A percentile compares a stretch with the other conserved stretches of the same genome.
Evolutionary conservation across 1,140 invertebrate genomes (phyloP).

Genomic region (Lepidurus arcticus): DNA sequence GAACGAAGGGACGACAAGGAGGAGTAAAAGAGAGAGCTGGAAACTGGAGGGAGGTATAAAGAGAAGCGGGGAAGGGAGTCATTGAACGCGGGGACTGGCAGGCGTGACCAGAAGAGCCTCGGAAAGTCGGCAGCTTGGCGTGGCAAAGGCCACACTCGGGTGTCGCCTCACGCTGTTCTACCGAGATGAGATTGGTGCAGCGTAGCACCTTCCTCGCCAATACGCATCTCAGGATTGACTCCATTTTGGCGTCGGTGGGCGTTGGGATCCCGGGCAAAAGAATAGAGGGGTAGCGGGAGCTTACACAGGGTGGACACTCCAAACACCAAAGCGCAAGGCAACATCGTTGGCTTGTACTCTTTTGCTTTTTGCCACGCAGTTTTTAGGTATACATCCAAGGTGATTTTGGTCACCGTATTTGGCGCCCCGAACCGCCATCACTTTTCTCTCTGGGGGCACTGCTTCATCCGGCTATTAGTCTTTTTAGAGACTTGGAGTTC

Average conservation of each 20-base stretch:
- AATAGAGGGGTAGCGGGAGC: neutral
- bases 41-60: neutral
- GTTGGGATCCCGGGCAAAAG: constrained; percentile 3
- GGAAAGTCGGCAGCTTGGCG: constrained; percentile 20
- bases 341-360: neutral
- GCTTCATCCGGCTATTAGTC: no score
- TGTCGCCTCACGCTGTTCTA: constrained; percentile 20
- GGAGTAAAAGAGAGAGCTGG: neutral
- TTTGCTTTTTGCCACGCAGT: neutral
- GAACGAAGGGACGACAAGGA: constrained; percentile 4
- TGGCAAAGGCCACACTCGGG: constrained; percentile 20
- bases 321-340: constrained; percentile 10
- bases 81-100: constrained; percentile 2
- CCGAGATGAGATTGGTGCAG: constrained; percentile 20
- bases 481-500: no score
- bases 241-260: constrained; percentile 20
- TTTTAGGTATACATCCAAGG: neutral
- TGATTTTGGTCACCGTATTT: neutral
- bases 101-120: constrained; percentile 18
- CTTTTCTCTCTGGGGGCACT: neutral
- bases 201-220: constrained; percentile 20
- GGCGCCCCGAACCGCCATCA: neutral
- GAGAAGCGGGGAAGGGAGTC: neutral
- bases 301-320: neutral
- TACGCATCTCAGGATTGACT: constrained; percentile 17